Base-by-base conservation (phyloP, 1,140 invertebrate genomes). In the Archegozetes longisetosus region DNA sequence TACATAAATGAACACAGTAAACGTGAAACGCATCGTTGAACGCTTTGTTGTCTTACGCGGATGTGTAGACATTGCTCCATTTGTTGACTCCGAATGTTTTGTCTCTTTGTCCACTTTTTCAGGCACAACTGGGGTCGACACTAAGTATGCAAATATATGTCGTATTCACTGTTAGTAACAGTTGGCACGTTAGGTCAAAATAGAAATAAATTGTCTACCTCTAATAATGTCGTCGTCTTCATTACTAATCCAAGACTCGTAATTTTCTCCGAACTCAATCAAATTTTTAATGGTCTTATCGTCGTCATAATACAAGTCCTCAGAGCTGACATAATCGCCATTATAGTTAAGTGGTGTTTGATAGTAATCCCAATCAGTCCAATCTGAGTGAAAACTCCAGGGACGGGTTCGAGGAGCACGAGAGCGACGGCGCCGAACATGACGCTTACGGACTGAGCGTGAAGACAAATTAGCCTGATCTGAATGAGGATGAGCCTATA, bases 191-290 rank as follows among this genome's bases (percentile, higher is more conserved):
- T 40, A 9, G 6, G 6, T 40, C 6, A 40, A 40, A 9, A 40
- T 40, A n/a, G n/a, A n/a, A n/a, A n/a, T n/a, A n/a, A n/a, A n/a
- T n/a, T n/a, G n/a, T n/a, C n/a, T 40, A 40, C 32, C 32, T 40
- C 32, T 40, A 17, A 40, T 40, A 17, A 40, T 6, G 17, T 40
- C 32, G 17, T 17, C 17, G 32, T 40, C 32, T 25, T 62, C 61
- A 23, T 26, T 40, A 47, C 40, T 58, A 48, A 62, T 52, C 61
- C 61, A 62, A 22, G 25, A 40, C 24, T 62, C 61, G 53, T 62
- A 62, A 23, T 62, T 62, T 58, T 62, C 61, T 23, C 61, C 61
- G 53, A 62, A 62, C 48, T 62, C 61, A 17, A 55, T 62, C 25
- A 62, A 50, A 17, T 58, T 52, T 9, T 50, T 47, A 40, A 58